Percentiles rank a stretch among this genome's conserved stretches.
Evolutionary conservation across 2,797 vertebrate species (phyloP).

Genomic region (Xenops minutus): DNA sequence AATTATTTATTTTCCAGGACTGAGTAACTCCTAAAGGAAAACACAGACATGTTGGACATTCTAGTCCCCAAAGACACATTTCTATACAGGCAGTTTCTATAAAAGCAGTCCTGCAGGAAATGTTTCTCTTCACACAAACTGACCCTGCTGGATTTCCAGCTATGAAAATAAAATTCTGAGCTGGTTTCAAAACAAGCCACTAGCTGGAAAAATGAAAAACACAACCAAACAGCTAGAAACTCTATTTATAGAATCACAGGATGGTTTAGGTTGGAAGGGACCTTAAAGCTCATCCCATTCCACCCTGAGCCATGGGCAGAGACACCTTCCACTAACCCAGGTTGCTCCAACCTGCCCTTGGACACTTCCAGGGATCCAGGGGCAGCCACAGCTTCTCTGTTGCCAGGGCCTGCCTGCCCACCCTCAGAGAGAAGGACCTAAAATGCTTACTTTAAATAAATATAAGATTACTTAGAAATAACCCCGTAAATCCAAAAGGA

Average conservation of each 20-base stretch:
- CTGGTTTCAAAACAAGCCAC: background rate
- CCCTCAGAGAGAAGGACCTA: background rate
- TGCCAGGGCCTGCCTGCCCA: background rate
- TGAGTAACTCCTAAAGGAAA: background rate
- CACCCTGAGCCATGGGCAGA: background rate
- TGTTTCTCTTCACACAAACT: background rate
- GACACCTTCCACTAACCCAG: accelerated
- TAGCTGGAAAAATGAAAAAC: background rate
- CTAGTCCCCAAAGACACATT: background rate
- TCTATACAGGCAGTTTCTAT: background rate
- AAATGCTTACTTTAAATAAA: background rate
- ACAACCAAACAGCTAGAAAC: background rate
- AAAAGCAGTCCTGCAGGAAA: background rate
- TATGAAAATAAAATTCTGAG: background rate
- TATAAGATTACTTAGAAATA: background rate
- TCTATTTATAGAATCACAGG: background rate
- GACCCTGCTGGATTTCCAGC: background rate
- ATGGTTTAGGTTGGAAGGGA: background rate
- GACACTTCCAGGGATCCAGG: background rate
- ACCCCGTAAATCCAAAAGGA: background rate
- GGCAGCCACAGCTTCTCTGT: background rate
- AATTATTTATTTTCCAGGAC: background rate
- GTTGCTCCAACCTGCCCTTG: accelerated
- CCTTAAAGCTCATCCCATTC: background rate
- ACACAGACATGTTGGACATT: background rate